A percentile compares a stretch with the other conserved stretches of the same genome.
Evolutionary conservation across 2,888 invertebrate genomes (phyloP).

Genomic region (Trichogramma dendrolimi): DNA sequence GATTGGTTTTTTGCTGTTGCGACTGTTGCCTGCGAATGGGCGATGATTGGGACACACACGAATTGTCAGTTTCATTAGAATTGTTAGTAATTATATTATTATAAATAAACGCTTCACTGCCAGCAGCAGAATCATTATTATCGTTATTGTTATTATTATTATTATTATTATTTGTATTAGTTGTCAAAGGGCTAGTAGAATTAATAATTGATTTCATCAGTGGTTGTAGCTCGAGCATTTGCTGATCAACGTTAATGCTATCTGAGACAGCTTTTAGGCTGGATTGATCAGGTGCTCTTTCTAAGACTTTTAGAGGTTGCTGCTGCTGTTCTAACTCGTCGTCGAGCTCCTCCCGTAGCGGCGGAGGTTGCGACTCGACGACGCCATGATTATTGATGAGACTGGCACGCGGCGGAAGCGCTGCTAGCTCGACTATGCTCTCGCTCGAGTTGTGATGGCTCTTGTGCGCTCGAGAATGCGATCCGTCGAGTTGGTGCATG

Average conservation of each 20-base stretch:
- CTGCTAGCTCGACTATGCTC: constrained; percentile 7
- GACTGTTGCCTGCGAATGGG: constrained; percentile 32
- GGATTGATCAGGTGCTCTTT: neutral
- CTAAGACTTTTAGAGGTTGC: neutral
- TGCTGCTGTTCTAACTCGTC: neutral
- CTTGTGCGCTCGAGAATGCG: neutral
- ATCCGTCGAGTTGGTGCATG: neutral
- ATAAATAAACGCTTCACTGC: neutral
- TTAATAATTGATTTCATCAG: neutral
- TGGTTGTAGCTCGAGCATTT: no score
- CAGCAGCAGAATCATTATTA: neutral
- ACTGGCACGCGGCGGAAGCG: neutral
- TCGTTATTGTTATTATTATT: neutral
- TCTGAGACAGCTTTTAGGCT: neutral
- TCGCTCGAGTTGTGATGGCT: constrained; percentile 19
- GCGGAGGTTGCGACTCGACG: neutral
- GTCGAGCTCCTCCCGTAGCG: neutral
- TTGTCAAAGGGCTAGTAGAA: no score
- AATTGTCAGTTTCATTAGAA: constrained; percentile 47
- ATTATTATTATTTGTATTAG: neutral
- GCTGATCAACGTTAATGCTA: no score
- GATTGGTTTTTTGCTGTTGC: constrained; percentile 33
- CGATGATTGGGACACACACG: constrained; percentile 51
- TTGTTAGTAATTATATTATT: constrained; percentile 41
- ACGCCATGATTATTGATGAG: neutral